A percentile compares a stretch with the other conserved stretches of the same genome.
Evolutionary conservation across 2,113 vertebrate species (phyloP).

Genomic region (Tamias sibiricus): DNA sequence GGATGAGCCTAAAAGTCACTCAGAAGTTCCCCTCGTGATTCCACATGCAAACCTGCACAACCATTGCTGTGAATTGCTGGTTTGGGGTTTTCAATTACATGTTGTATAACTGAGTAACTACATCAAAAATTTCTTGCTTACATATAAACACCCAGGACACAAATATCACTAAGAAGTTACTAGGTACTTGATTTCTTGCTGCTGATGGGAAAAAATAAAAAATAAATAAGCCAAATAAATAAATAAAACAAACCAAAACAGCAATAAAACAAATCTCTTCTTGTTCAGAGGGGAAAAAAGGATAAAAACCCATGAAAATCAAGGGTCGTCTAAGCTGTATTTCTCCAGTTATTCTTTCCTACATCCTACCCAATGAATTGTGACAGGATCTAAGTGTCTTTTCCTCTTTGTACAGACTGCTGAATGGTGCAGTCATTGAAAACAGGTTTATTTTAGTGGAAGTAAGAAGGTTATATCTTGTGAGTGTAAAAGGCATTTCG

Average conservation of each 20-base stretch:
- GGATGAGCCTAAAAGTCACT: background rate
- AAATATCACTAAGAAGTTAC: background rate
- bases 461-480: background rate
- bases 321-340: background rate
- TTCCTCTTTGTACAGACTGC: background rate
- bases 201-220: background rate
- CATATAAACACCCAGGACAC: background rate
- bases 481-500: background rate
- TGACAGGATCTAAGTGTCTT: background rate
- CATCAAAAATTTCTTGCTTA: background rate
- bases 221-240: background rate
- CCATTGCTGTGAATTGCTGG: background rate
- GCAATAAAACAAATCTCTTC: background rate
- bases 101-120: background rate
- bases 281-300: background rate
- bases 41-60: background rate
- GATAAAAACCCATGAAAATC: background rate
- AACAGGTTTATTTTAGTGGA: background rate
- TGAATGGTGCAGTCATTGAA: background rate
- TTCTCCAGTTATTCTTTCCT: constrained; percentile 17
- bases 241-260: background rate
- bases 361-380: background rate
- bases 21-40: background rate
- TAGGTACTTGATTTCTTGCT: background rate
- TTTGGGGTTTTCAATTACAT: background rate